Percentiles rank a stretch among this genome's conserved stretches.
Conservation (phyloP, 1,140 invertebrate genomes). For the Stegodyphus dumicola region DNA sequence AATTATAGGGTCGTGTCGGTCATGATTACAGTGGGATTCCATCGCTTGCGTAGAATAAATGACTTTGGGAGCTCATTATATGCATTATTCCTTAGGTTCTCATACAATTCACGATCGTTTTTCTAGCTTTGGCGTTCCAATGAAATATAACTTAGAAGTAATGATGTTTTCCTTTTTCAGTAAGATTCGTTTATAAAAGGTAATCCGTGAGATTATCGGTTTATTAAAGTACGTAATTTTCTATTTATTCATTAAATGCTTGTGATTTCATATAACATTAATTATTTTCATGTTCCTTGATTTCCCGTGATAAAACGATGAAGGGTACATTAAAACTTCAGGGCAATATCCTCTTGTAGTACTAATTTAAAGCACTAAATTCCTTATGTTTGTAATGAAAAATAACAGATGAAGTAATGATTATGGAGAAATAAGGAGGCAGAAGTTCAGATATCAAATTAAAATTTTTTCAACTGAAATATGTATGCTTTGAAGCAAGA, state of each 20-base stretch:
- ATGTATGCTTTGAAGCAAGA: too few species aligned
- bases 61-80: constrained; percentile 12
- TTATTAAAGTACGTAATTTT: background rate
- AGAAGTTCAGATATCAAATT: too few species aligned
- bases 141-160: background rate
- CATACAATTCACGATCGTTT: too few species aligned
- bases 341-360: too few species aligned
- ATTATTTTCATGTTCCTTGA: too few species aligned
- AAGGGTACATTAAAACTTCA: too few species aligned
- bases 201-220: background rate
- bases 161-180: background rate
- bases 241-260: background rate
- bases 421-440: too few species aligned
- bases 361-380: too few species aligned
- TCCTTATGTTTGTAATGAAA: too few species aligned
- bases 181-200: background rate
- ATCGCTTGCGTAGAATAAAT: constrained; percentile 21
- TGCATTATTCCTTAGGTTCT: background rate
- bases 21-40: constrained; percentile 32
- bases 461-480: too few species aligned
- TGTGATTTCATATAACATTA: background rate
- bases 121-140: background rate
- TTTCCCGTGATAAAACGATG: too few species aligned
- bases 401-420: too few species aligned
- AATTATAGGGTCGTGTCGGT: constrained; percentile 26